Percentiles rank a stretch among this genome's conserved stretches.
Evolutionary conservation across 2,113 vertebrate genomes (phyloP).

Genomic region (Lathamus discolor): DNA sequence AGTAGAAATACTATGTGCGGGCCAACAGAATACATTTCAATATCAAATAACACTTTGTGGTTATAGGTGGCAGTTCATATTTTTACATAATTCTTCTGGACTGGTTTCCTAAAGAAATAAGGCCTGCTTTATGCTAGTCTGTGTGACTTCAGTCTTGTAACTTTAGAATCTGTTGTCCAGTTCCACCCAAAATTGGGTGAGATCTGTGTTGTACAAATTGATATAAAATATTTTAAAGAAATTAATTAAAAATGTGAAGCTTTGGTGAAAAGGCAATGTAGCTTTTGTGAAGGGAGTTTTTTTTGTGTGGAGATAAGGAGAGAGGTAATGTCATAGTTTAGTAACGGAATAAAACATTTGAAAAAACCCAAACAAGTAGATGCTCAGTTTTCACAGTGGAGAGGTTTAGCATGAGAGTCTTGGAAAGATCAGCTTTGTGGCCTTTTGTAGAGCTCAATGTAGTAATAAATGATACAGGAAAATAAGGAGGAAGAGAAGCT

Average conservation of each 20-base stretch:
- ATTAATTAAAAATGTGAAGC: neutral
- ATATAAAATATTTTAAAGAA: neutral
- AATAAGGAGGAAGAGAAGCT: neutral
- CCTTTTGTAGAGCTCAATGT: fast-evolving
- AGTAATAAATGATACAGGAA: neutral
- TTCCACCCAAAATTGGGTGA: neutral
- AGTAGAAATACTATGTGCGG: neutral
- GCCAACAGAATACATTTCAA: neutral
- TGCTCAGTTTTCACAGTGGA: neutral
- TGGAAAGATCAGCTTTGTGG: neutral
- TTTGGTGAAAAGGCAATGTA: neutral
- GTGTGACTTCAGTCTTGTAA: neutral
- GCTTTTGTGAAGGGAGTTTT: neutral
- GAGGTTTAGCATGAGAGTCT: neutral
- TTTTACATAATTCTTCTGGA: neutral
- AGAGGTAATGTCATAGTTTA: neutral
- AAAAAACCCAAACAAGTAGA: neutral
- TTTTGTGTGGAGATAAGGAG: neutral
- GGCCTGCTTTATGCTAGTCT: neutral
- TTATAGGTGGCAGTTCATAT: neutral
- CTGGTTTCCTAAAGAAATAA: neutral
- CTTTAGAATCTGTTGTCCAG: neutral
- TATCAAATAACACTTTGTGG: neutral
- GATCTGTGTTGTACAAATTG: neutral
- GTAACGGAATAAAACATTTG: neutral